Evolutionary conservation across 2,888 invertebrate genomes (phyloP).

Genomic region (Pelosia muscerda): DNA sequence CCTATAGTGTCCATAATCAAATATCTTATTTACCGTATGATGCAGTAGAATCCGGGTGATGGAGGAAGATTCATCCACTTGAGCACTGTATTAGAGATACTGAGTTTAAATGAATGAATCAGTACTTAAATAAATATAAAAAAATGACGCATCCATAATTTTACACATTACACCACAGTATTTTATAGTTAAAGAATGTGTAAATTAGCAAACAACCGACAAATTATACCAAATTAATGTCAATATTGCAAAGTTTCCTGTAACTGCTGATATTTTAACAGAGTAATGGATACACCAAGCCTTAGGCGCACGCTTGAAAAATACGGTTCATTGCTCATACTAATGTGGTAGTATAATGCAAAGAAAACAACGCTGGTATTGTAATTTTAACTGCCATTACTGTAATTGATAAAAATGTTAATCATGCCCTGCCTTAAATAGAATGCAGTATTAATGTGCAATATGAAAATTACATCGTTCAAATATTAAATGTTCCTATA

Average conservation of each 20-base stretch:
- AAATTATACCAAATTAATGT: slow-evolving; percentile 10
- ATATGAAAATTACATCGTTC: background rate
- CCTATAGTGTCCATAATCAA: too few species aligned
- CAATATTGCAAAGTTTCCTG: slow-evolving; percentile 21
- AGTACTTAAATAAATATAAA: too few species aligned
- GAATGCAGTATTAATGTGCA: background rate
- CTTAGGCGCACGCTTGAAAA: slow-evolving; percentile 23
- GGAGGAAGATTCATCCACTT: too few species aligned
- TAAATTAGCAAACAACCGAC: background rate
- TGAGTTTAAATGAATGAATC: too few species aligned
- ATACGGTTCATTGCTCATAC: slow-evolving; percentile 17
- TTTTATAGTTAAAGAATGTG: background rate
- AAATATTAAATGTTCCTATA: slow-evolving; percentile 1
- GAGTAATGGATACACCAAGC: slow-evolving; percentile 26
- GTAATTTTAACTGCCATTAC: background rate
- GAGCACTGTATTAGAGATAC: too few species aligned
- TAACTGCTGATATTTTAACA: slow-evolving; percentile 21
- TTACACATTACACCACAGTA: too few species aligned
- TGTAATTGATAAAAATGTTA: background rate
- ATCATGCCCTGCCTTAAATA: background rate
- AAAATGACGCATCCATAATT: too few species aligned
- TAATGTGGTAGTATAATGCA: background rate
- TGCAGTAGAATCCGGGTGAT: too few species aligned
- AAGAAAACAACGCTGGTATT: background rate
- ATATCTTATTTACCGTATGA: background rate